Evolutionary conservation across 2,888 invertebrate species (phyloP).

Genomic region (Carterocephalus palaemon): DNA sequence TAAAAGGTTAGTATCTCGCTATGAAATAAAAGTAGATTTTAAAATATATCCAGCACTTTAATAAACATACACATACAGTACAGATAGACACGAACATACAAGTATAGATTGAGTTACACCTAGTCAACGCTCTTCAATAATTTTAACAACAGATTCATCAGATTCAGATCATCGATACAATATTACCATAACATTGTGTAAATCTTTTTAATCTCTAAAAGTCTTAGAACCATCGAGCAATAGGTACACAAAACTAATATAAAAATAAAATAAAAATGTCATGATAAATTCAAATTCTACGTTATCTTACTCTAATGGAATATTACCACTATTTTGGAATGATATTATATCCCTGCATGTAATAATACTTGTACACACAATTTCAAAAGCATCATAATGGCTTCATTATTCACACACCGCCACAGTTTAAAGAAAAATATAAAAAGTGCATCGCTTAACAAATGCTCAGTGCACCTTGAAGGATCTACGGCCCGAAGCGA

Average conservation of each 20-base stretch:
- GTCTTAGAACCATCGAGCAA: slow-evolving; percentile 5
- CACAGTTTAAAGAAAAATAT: slow-evolving; percentile 4
- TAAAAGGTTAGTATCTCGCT: too few relatives aligned
- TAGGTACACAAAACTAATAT: slow-evolving; percentile 8
- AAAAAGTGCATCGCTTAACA: slow-evolving; percentile 34
- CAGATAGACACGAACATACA: slow-evolving; percentile 42
- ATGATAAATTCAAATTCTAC: neutral
- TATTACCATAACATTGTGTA: slow-evolving; percentile 13
- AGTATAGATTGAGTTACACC: slow-evolving; percentile 45
- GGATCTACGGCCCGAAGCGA: slow-evolving; percentile 33
- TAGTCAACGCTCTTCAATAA: slow-evolving; percentile 51
- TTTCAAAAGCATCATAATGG: neutral
- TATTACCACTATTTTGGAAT: slow-evolving; percentile 12
- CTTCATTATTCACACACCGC: slow-evolving; percentile 2
- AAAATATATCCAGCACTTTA: slow-evolving; percentile 32
- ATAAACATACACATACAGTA: slow-evolving; percentile 33
- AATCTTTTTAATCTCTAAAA: slow-evolving; percentile 8
- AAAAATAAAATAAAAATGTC: slow-evolving; percentile 7
- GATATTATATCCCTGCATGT: slow-evolving; percentile 16
- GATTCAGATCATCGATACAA: slow-evolving; percentile 9
- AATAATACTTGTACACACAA: slow-evolving; percentile 17
- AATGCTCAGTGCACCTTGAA: slow-evolving; percentile 35
- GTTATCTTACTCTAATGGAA: slow-evolving; percentile 2
- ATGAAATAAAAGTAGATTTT: slow-evolving; percentile 27
- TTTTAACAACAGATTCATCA: slow-evolving; percentile 16